Conservation (phyloP, 2,888 invertebrate genomes). For the Drosophila fulvimacula region DNA sequence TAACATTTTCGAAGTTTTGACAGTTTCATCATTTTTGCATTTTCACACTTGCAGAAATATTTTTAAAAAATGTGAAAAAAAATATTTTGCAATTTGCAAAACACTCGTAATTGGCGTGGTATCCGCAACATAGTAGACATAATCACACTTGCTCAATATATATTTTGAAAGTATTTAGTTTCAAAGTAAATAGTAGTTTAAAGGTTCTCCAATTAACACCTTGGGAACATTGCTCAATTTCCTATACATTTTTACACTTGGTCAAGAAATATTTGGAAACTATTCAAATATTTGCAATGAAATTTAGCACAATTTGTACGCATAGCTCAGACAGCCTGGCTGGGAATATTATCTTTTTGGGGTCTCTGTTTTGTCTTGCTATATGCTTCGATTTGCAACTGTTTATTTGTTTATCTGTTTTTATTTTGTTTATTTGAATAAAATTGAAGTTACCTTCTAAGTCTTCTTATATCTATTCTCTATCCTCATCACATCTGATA, state of each 20-base stretch:
- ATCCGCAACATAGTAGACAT: not conserved
- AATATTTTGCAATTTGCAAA: not conserved
- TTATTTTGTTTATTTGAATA: slow-evolving; percentile 51
- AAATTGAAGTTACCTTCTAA: slow-evolving; percentile 52
- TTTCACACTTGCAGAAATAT: not conserved
- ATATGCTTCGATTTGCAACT: slow-evolving; percentile 27
- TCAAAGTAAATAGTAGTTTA: not conserved
- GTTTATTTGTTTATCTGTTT: slow-evolving; percentile 37
- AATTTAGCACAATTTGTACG: slow-evolving; percentile 44
- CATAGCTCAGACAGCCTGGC: slow-evolving; percentile 30
- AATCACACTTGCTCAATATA: not conserved
- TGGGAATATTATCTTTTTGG: slow-evolving; percentile 14
- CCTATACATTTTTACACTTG: not conserved
- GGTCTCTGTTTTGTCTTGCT: slow-evolving; percentile 37
- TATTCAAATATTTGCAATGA: slow-evolving; percentile 30
- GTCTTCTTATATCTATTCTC: slow-evolving; percentile 11
- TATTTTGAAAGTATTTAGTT: not conserved
- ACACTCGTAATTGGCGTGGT: not conserved
- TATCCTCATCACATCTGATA: slow-evolving; percentile 10
- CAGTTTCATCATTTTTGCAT: not conserved
- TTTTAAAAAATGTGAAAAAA: not conserved
- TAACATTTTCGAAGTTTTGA: not conserved
- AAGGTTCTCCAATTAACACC: slow-evolving; percentile 2
- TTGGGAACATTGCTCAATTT: not conserved
- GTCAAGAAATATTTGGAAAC: not conserved